Conservation (phyloP, 2,113 vertebrate genomes). For the Zosterops borbonicus region DNA sequence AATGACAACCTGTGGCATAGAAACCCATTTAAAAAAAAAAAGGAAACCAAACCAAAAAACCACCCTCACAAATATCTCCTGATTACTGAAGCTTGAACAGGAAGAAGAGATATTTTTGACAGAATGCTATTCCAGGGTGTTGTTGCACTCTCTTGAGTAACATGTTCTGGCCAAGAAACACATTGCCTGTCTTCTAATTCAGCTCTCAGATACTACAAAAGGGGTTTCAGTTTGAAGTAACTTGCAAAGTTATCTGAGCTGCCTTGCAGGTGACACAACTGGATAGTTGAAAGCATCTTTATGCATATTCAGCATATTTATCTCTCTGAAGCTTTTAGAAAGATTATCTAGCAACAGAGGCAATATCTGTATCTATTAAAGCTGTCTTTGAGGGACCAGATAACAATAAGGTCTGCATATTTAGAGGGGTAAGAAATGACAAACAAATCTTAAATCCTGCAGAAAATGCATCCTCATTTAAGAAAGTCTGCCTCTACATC, state of each 20-base stretch:
- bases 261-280: neutral
- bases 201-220: neutral
- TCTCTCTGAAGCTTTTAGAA: neutral
- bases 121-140: neutral
- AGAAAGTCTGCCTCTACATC: neutral
- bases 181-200: neutral
- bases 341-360: neutral
- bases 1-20: neutral
- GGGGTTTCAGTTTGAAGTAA: neutral
- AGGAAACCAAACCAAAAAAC: neutral
- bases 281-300: neutral
- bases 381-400: neutral
- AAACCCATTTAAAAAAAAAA: neutral
- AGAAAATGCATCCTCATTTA: neutral
- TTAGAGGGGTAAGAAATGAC: neutral
- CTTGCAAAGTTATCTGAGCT: neutral
- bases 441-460: neutral
- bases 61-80: neutral
- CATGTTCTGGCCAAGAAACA: neutral
- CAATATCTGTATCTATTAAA: neutral
- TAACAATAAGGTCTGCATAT: neutral
- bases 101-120: neutral
- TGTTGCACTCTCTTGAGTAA: neutral
- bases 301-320: neutral
- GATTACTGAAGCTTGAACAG: neutral